Evolutionary conservation across 2,113 vertebrate genomes (phyloP).

Genomic region (Macquaria australasica): DNA sequence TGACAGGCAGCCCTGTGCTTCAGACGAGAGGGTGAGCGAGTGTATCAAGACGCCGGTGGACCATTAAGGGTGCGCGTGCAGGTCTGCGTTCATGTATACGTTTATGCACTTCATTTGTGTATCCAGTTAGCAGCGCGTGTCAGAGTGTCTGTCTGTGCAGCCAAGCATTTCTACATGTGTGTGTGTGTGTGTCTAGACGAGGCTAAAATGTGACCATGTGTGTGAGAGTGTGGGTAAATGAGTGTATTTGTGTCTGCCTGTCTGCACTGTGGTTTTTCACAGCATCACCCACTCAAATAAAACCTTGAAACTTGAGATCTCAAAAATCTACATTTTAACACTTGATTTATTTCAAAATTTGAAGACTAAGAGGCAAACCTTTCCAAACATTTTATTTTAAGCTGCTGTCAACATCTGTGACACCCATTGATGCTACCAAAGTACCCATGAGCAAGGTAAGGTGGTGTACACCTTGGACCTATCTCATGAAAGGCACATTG

Average conservation of each 20-base stretch:
- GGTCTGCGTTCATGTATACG: neutral
- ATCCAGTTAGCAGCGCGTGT: constrained; percentile 21
- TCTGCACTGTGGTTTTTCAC: constrained; percentile 38
- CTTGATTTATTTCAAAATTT: neutral
- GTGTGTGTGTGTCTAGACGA: constrained; percentile 42
- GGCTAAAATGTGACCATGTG: constrained; percentile 29
- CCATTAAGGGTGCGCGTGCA: neutral
- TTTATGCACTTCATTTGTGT: neutral
- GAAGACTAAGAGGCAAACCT: neutral
- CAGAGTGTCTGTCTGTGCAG: constrained; percentile 7
- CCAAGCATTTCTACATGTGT: constrained; percentile 14
- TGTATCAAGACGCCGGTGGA: constrained; percentile 17
- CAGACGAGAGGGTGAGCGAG: constrained; percentile 41
- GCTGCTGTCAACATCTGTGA: neutral
- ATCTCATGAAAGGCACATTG: constrained; percentile 18
- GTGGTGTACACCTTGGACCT: neutral
- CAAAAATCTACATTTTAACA: constrained; percentile 1
- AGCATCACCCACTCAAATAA: constrained; percentile 15
- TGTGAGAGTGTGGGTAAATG: neutral
- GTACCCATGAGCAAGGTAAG: neutral
- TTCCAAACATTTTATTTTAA: neutral
- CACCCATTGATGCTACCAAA: too few species aligned
- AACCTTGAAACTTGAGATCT: neutral
- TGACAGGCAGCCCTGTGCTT: constrained; percentile 52
- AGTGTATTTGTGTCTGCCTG: constrained; percentile 32